phyloP scores from a whole-genome alignment of 2,797 vertebrate genomes.

The Eulemur mongoz region DNA sequence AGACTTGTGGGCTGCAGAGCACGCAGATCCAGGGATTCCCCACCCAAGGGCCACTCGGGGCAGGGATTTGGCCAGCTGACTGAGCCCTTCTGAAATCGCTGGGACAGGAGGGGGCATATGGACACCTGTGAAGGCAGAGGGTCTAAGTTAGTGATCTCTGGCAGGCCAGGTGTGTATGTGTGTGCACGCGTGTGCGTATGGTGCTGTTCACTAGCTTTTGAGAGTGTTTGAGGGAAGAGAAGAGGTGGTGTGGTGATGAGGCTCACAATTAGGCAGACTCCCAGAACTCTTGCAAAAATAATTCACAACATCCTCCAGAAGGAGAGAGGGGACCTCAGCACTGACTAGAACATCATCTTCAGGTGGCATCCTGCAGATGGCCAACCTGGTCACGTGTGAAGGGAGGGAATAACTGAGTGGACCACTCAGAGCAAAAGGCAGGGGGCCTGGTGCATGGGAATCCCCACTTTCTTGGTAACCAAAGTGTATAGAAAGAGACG shows the following conservation, averaged over 20 bases:
- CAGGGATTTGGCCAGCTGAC: neutral
- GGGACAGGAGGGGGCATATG: neutral
- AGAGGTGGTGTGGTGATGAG: neutral
- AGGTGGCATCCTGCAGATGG: neutral
- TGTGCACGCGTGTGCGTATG: too few species aligned
- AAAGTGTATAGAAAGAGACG: neutral
- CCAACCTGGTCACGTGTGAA: neutral
- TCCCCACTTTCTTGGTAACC: neutral
- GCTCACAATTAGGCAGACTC: neutral
- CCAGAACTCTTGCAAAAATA: neutral
- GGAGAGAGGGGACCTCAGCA: neutral
- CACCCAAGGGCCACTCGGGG: neutral
- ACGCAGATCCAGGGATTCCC: neutral
- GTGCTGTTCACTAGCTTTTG: neutral
- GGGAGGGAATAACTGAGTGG: neutral
- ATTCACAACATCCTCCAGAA: neutral
- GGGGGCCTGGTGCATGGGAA: neutral
- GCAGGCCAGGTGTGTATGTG: neutral
- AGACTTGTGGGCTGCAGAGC: neutral
- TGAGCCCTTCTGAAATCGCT: neutral
- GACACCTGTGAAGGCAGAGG: neutral
- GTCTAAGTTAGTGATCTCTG: neutral
- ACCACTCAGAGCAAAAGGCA: neutral
- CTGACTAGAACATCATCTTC: neutral
- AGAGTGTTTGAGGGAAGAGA: neutral